phyloP scores from a whole-genome alignment of 2,888 invertebrate species.

The Cistogaster globosa region DNA sequence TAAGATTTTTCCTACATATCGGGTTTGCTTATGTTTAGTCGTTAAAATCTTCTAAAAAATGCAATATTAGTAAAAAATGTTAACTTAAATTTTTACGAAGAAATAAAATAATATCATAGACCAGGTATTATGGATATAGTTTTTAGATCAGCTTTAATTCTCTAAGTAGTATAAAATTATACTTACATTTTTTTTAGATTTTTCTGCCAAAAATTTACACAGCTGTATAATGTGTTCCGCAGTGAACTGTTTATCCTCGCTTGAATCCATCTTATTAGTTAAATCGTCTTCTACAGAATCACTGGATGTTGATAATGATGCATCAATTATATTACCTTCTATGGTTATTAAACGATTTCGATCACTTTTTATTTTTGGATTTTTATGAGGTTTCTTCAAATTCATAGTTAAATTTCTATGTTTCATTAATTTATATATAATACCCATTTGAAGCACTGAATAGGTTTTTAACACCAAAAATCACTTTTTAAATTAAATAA shows the following conservation, averaged over 20 bases:
- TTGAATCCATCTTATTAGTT: constrained; percentile 15
- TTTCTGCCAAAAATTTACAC: constrained; percentile 80
- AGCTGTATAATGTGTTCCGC: constrained; percentile 78
- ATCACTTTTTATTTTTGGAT: constrained; percentile 56
- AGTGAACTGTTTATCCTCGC: constrained; percentile 75
- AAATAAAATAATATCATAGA: no score
- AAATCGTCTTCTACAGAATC: neutral
- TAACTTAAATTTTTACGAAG: no score
- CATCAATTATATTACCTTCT: constrained; percentile 49
- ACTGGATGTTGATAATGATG: neutral
- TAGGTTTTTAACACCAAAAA: constrained; percentile 29
- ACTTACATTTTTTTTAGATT: constrained; percentile 78
- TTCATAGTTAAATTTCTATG: constrained; percentile 76
- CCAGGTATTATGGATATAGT: neutral
- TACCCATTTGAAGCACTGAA: constrained; percentile 75
- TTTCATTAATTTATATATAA: constrained; percentile 79
- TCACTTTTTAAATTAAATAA: constrained; percentile 4
- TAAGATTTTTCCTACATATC: no score
- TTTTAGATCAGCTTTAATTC: neutral
- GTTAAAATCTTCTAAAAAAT: no score
- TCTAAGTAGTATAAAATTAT: neutral
- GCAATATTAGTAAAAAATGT: no score
- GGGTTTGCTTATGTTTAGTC: no score
- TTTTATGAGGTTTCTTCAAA: constrained; percentile 38
- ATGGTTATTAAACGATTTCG: constrained; percentile 55